phyloP scores from a whole-genome alignment of 2,113 vertebrate species.

The Poeciliopsis retropinna region DNA sequence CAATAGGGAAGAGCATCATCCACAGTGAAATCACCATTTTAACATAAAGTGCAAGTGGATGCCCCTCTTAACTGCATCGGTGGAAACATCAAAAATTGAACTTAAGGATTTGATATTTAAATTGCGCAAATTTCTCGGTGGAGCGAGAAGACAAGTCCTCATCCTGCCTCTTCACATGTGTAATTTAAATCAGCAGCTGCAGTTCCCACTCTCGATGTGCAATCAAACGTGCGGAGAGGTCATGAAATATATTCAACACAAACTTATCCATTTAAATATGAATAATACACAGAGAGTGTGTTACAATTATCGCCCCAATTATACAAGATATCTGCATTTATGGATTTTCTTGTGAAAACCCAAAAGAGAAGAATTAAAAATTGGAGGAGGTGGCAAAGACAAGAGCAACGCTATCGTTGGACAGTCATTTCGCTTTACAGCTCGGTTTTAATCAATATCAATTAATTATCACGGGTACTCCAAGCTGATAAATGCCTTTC shows the following conservation, averaged over 20 bases:
- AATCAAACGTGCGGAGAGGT: slow-evolving; percentile 68
- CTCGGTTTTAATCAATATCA: slow-evolving; percentile 61
- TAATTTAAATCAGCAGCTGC: slow-evolving; percentile 70
- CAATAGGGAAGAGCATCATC: slow-evolving; percentile 37
- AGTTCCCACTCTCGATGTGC: slow-evolving; percentile 68
- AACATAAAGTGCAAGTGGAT: slow-evolving; percentile 60
- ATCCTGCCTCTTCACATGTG: slow-evolving; percentile 62
- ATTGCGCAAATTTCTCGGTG: slow-evolving; percentile 57
- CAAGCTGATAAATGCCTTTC: slow-evolving; percentile 70
- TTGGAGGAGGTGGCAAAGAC: slow-evolving; percentile 44
- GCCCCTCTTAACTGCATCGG: slow-evolving; percentile 56
- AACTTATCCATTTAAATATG: slow-evolving; percentile 74
- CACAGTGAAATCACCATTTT: slow-evolving; percentile 44
- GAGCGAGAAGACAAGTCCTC: slow-evolving; percentile 56
- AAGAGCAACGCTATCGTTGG: slow-evolving; percentile 30
- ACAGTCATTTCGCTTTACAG: slow-evolving; percentile 43
- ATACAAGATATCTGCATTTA: slow-evolving; percentile 68
- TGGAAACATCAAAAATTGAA: slow-evolving; percentile 69
- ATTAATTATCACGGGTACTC: slow-evolving; percentile 67
- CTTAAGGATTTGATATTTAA: slow-evolving; percentile 70
- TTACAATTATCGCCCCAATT: slow-evolving; percentile 78
- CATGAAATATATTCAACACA: slow-evolving; percentile 66
- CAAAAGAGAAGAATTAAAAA: slow-evolving; percentile 47
- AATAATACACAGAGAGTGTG: slow-evolving; percentile 75
- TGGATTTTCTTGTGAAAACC: slow-evolving; percentile 46